Percentiles rank a stretch among this genome's conserved stretches.
Evolutionary conservation across 2,797 vertebrate species (phyloP).

Genomic region (Poeciliopsis presidionis): DNA sequence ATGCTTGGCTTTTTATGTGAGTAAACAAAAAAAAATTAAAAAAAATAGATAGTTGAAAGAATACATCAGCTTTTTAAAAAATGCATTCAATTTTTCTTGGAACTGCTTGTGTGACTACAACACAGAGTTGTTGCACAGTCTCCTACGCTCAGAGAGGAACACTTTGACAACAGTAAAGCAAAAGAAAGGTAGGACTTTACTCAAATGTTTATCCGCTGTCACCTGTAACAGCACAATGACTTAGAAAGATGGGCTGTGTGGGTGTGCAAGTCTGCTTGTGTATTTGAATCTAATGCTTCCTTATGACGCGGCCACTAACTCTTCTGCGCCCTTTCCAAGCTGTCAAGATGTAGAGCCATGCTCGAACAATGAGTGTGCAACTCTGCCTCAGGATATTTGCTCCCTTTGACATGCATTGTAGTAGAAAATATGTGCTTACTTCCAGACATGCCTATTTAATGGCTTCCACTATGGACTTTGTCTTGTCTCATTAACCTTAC

Average conservation of each 20-base stretch:
- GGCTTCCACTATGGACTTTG: constrained; percentile 11
- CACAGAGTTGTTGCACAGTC: constrained; percentile 4
- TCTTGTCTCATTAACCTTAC: constrained; percentile 40
- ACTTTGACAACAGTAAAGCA: constrained; percentile 23
- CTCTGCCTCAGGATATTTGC: constrained; percentile 24
- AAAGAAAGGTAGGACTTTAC: constrained; percentile 45
- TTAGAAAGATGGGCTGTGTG: constrained; percentile 12
- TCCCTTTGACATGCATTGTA: constrained; percentile 27
- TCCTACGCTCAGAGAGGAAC: constrained; percentile 15
- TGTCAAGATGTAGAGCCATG: constrained; percentile 39
- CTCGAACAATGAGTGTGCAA: constrained; percentile 3
- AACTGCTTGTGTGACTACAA: constrained; percentile 1
- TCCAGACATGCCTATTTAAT: constrained; percentile 2
- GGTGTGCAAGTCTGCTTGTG: constrained; percentile 1
- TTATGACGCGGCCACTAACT: constrained; percentile 35
- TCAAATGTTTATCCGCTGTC: constrained; percentile 63
- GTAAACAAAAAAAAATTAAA: neutral
- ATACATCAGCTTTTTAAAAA: neutral
- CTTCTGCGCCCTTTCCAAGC: constrained; percentile 47
- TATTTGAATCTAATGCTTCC: constrained; percentile 35
- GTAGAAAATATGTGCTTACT: constrained; percentile 13
- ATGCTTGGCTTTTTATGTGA: neutral
- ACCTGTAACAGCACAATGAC: constrained; percentile 54
- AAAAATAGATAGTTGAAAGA: neutral
- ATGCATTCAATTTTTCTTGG: neutral